phyloP scores from a whole-genome alignment of 2,888 invertebrate species.

The Rosalia funebris region DNA sequence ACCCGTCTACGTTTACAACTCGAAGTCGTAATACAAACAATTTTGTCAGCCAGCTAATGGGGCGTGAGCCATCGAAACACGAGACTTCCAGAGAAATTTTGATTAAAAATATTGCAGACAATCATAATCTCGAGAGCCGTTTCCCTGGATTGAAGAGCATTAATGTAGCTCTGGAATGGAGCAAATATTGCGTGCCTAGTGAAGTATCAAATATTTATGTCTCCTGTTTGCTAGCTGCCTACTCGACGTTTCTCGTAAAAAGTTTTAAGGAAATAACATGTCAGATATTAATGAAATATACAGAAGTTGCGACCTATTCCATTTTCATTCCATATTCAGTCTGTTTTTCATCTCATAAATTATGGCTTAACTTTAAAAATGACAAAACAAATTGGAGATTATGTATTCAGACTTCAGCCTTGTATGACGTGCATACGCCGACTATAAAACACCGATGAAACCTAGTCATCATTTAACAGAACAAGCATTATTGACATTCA shows the following conservation, averaged over 20 bases:
- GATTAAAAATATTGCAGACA: slow-evolving; percentile 53
- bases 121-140: slow-evolving; percentile 53
- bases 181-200: slow-evolving; percentile 32
- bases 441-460: too few species aligned
- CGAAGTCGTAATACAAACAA: slow-evolving; percentile 14
- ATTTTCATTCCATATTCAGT: slow-evolving; percentile 4
- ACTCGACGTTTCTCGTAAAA: slow-evolving; percentile 15
- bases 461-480: too few species aligned
- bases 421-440: neutral
- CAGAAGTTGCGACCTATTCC: slow-evolving; percentile 5
- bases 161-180: slow-evolving; percentile 37
- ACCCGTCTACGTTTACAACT: slow-evolving; percentile 46
- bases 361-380: neutral
- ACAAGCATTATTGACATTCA: too few species aligned
- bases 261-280: slow-evolving; percentile 18
- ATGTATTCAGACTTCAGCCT: neutral
- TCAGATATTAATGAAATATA: slow-evolving; percentile 21
- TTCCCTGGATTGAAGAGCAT: slow-evolving; percentile 45
- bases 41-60: slow-evolving; percentile 39
- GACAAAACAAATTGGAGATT: neutral
- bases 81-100: slow-evolving; percentile 49
- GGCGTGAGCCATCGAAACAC: slow-evolving; percentile 44
- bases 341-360: slow-evolving; percentile 1
- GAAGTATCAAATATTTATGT: slow-evolving; percentile 50
- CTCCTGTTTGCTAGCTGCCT: slow-evolving; percentile 40